Conservation (phyloP, 2,888 invertebrate species). For the Ennomos fuscantarius region DNA sequence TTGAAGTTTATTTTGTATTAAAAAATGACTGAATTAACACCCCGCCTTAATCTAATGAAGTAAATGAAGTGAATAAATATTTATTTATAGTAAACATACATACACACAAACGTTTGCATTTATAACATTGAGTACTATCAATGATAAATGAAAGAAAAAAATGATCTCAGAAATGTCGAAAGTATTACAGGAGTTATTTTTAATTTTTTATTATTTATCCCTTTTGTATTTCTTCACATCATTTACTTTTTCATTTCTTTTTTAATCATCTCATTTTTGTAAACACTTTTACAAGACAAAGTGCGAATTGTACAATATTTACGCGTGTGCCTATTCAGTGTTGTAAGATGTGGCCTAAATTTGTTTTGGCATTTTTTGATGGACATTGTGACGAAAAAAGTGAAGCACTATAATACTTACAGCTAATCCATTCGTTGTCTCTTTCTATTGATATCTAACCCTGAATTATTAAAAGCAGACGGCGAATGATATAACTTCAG, state of each 20-base stretch:
- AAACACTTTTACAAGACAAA: conserved; percentile 32
- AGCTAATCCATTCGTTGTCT: no score
- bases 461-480: no score
- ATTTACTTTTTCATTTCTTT: conserved; percentile 3
- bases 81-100: background rate
- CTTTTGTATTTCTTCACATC: conserved; percentile 2
- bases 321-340: conserved; percentile 57
- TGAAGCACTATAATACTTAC: background rate
- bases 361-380: conserved; percentile 39
- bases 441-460: no score
- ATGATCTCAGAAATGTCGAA: no score
- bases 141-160: no score
- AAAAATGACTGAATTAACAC: conserved; percentile 49
- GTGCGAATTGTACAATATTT: conserved; percentile 33
- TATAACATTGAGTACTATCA: background rate
- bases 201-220: background rate
- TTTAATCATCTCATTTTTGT: conserved; percentile 43
- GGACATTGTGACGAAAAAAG: conserved; percentile 39
- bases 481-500: no score
- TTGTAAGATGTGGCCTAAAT: conserved; percentile 52
- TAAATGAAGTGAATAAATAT: conserved; percentile 30
- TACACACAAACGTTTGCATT: background rate
- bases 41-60: conserved; percentile 55
- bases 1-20: conserved; percentile 20
- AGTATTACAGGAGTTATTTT: no score